Evolutionary conservation across 2,888 invertebrate genomes (phyloP).

Genomic region (Ophion slaviceki): DNA sequence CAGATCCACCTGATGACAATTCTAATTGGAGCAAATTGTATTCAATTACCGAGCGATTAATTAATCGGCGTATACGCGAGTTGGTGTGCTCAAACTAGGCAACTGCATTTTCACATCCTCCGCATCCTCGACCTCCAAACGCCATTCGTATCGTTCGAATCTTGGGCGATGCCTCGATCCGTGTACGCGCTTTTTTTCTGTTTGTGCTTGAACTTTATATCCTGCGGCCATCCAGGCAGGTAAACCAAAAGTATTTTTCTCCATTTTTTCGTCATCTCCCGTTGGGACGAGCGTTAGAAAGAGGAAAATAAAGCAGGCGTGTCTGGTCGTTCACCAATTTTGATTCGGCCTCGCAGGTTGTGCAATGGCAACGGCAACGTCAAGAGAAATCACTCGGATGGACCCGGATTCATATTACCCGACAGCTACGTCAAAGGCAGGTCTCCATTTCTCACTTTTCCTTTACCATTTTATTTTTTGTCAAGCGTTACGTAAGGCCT

Average conservation of each 20-base stretch:
- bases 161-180: conserved; percentile 75
- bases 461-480: conserved; percentile 49
- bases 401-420: conserved; percentile 89
- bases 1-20: conserved; percentile 68
- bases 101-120: conserved; percentile 49
- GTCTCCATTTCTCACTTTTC: conserved; percentile 34
- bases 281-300: neutral
- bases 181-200: conserved; percentile 69
- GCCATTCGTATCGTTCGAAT: conserved; percentile 66
- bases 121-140: conserved; percentile 59
- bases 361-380: conserved; percentile 68
- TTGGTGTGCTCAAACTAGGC: conserved; percentile 28
- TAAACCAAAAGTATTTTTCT: conserved; percentile 55
- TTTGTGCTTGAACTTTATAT: conserved; percentile 66
- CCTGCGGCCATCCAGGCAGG: conserved; percentile 72
- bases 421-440: conserved; percentile 91
- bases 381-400: conserved; percentile 84
- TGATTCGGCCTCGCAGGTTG: conserved; percentile 66
- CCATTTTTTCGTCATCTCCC: neutral
- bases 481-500: neutral
- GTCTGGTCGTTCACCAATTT: conserved; percentile 14
- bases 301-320: neutral
- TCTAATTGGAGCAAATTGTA: conserved; percentile 76
- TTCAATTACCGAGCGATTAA: conserved; percentile 75
- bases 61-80: conserved; percentile 73